Evolutionary conservation across 2,888 invertebrate species (phyloP), one percentile per base, ranked within the genome.

Genomic region (Dynastes maya): DNA sequence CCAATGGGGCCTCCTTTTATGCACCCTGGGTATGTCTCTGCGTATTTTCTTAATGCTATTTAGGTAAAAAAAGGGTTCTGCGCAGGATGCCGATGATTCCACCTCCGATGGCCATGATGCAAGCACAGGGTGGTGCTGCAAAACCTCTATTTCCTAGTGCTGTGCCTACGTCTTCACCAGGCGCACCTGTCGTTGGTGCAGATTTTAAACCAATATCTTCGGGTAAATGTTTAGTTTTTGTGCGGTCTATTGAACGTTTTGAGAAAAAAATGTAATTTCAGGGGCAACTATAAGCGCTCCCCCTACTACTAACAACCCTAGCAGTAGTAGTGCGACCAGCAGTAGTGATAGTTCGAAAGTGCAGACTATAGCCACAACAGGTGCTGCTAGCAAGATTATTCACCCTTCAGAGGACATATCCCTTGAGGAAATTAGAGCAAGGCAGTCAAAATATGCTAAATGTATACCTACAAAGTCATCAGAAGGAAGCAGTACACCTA

Each of bases 351-450:
- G 75, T 51, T 81, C 83, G 71, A 87, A 88, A 85, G 83, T 90
- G 87, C 83, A 90, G 89, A 91, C 94, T 8, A 94, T 95, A 74
- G 94, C 93, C 13, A 92, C 95, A n/a, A 94, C 95, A 5, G 95
- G 96, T 63, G 94, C 96, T 5, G 94, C 95, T 55, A 95, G 96
- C 85, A 95, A 95, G 89, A 98, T 98, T 78, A 93, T 98, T 83
- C 98, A 98, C 89, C 98, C 98, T 0, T 94, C 96, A 0, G 98
- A 98, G 88, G 97, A 97, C 88, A 93, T 97, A 76, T 98, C 98
- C 45, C 87, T 97, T 87, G 97, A 97, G 88, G 96, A 97, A 89
- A 92, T 95, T 82, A 90, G 95, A 71, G 94, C 96, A 8, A 90
- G 95, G 72, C 90, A 91, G 84, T 89, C 92, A 9, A 94, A 93